Conservation (phyloP, 2,888 invertebrate species). For the Synergus gifuensis region DNA sequence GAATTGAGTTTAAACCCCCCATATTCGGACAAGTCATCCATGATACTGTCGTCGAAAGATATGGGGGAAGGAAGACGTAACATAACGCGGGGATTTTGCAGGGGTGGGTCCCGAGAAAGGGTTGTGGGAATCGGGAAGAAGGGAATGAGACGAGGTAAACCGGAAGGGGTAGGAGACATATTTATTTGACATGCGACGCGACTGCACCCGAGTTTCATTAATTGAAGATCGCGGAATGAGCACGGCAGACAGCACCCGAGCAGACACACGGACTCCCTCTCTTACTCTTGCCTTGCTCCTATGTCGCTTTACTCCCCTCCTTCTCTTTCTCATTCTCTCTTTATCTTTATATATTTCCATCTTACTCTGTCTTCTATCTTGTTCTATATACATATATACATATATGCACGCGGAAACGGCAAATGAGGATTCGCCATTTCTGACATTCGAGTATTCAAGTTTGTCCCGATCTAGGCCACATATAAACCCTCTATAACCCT, state of each 20-base stretch:
- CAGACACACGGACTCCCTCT: constrained; percentile 61
- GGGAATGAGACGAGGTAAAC: constrained; percentile 52
- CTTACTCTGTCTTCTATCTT: constrained; percentile 57
- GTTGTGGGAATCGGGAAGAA: constrained; percentile 63
- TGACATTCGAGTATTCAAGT: constrained; percentile 75
- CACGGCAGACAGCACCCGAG: constrained; percentile 73
- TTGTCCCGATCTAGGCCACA: constrained; percentile 75
- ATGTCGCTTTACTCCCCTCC: constrained; percentile 46
- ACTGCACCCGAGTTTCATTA: constrained; percentile 78
- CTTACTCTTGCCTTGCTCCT: constrained; percentile 28
- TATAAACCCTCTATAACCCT: constrained; percentile 59
- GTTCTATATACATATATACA: constrained; percentile 45
- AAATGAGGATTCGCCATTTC: constrained; percentile 76
- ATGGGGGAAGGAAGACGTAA: constrained; percentile 55
- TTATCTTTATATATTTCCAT: constrained; percentile 49
- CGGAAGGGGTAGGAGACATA: constrained; percentile 72
- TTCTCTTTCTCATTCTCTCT: constrained; percentile 54
- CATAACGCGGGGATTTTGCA: constrained; percentile 49
- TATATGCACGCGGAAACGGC: constrained; percentile 57
- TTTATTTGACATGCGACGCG: constrained; percentile 78
- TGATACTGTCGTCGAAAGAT: constrained; percentile 47
- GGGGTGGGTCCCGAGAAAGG: constrained; percentile 54
- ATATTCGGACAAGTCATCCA: constrained; percentile 56
- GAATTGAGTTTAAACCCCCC: constrained; percentile 66
- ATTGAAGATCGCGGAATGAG: constrained; percentile 78